These are phyloP conservation scores for Brienomyrus brachyistius DNA, from an alignment of 2,113 vertebrate genomes.

Conservation along the genomic window DNA sequence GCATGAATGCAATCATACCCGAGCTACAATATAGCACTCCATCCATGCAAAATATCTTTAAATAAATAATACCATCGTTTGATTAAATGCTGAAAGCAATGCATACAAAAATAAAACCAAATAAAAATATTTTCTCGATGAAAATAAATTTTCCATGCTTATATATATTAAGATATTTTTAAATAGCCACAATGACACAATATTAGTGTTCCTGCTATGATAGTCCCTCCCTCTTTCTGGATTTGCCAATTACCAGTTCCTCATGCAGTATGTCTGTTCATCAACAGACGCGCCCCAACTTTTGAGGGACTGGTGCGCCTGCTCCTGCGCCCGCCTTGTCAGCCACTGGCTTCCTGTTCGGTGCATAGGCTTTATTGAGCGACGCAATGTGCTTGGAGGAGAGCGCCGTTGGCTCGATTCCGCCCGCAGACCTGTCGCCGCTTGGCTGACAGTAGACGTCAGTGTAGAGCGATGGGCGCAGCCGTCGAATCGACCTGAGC, in stretches of 20 bases:
- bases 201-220: neutral
- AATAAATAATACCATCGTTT: neutral
- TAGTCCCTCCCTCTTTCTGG: neutral
- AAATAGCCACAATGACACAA: neutral
- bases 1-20: neutral
- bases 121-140: neutral
- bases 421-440: neutral
- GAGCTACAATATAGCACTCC: neutral
- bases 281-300: neutral
- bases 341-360: neutral
- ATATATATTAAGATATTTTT: neutral
- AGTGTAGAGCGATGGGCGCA: neutral
- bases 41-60: neutral
- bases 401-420: neutral
- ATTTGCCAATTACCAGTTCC: neutral
- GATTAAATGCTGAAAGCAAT: neutral
- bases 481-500: neutral
- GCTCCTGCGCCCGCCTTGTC: neutral
- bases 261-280: neutral
- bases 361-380: neutral
- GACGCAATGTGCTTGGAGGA: neutral
- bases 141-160: neutral
- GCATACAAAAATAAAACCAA: neutral
- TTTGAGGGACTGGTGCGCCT: neutral
- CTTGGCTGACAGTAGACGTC: constrained; percentile 5